Conservation (phyloP, 2,888 invertebrate genomes). For the Plutella xylostella region DNA sequence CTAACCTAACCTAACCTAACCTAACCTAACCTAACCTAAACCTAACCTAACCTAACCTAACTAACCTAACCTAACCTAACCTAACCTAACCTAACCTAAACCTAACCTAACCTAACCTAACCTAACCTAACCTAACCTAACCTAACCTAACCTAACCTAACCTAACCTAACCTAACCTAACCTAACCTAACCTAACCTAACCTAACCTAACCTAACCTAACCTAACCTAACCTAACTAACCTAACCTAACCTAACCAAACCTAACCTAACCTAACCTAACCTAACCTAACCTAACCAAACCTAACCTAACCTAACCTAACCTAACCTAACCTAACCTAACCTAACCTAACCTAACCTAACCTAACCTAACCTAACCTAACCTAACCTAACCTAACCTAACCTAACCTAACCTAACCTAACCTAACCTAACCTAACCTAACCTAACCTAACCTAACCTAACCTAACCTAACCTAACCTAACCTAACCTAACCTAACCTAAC, state of each 20-base stretch:
- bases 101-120: too few relatives aligned
- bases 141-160: too few relatives aligned
- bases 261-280: slow-evolving; percentile 5
- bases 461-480: slow-evolving; percentile 16
- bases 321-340: slow-evolving; percentile 5
- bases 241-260: slow-evolving; percentile 5
- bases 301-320: slow-evolving; percentile 5
- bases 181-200: too few relatives aligned
- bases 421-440: slow-evolving; percentile 14
- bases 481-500: slow-evolving; percentile 13
- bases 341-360: slow-evolving; percentile 5
- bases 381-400: slow-evolving; percentile 4
- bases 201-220: too few relatives aligned
- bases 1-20: too few relatives aligned
- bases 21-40: too few relatives aligned
- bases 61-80: too few relatives aligned
- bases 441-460: slow-evolving; percentile 15
- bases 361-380: slow-evolving; percentile 5
- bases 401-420: slow-evolving; percentile 8
- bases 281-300: slow-evolving; percentile 5
- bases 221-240: too few relatives aligned
- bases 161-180: too few relatives aligned
- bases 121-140: too few relatives aligned
- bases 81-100: too few relatives aligned
- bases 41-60: too few relatives aligned